Evolutionary conservation across 2,888 invertebrate genomes (phyloP).

Genomic region (Euplagia quadripunctaria): DNA sequence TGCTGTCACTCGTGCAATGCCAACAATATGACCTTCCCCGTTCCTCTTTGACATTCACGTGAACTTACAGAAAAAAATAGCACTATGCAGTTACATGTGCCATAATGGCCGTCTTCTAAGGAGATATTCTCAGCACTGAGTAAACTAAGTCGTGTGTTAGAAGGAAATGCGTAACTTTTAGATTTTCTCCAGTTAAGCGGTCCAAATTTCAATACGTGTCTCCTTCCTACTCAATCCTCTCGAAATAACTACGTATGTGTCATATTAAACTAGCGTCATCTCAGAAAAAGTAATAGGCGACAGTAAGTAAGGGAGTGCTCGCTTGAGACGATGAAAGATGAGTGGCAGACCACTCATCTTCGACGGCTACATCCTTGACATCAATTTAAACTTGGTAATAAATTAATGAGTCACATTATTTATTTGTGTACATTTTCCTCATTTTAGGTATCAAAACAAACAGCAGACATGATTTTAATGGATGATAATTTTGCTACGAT

Average conservation of each 20-base stretch:
- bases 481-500: slow-evolving; percentile 97
- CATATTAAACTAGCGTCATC: background rate
- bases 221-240: background rate
- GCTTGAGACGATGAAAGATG: background rate
- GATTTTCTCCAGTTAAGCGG: too few species aligned
- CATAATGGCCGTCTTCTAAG: too few species aligned
- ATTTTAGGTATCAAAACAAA: slow-evolving; percentile 91
- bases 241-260: background rate
- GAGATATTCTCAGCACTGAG: too few species aligned
- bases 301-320: background rate
- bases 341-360: background rate
- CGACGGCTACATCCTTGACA: background rate
- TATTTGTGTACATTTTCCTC: background rate
- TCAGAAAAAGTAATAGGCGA: background rate
- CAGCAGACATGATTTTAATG: slow-evolving; percentile 95
- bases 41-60: too few species aligned
- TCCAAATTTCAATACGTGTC: background rate
- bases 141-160: too few species aligned
- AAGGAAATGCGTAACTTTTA: too few species aligned
- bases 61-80: too few species aligned
- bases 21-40: too few species aligned
- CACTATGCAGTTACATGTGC: too few species aligned
- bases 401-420: background rate
- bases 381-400: background rate
- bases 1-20: too few species aligned